Evolutionary conservation across 2,797 vertebrate genomes (phyloP), one percentile per base, ranked within the genome.

Genomic region (Characodon lateralis): DNA sequence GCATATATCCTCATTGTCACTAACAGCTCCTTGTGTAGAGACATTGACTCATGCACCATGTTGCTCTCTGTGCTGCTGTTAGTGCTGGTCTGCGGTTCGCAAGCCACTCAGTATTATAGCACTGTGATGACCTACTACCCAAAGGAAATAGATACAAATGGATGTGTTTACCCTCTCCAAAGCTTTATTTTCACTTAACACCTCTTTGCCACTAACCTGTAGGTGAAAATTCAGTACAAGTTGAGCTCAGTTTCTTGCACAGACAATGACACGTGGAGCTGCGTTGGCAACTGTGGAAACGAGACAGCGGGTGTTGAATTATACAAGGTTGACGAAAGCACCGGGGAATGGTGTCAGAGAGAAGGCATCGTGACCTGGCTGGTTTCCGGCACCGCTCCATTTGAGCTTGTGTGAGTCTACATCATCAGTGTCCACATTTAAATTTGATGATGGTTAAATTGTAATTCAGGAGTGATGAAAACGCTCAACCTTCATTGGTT

Each of bases 191-290:
- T 0, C 1, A 22, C 0, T 22, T 26, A 55, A 76, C 41, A 24
- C 5, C 35, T 31, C n/a, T 13, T 80, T 6, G 4, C 0, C 72
- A 24, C 70, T 2, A 55, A 0, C 13, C 6, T 12, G 0, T 9
- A 94, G 93, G 89, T 93, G 73, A 73, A 68, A 0, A 0, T 89
- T 39, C 77, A 81, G 12, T 88, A 86, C 2, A 90, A 91, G 10
- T 0, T 83, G 2, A 68, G 14, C 41, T 76, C 50, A 16, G 12
- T 1, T 0, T 4, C 56, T 6, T 75, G 72, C 0, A 3, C 24
- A 13, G 0, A 24, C 3, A 2, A 0, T 3, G 2, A 35, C 16
- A 18, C 0, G 0, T 77, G 74, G 70, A 2, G 0, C 0, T 77
- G 79, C 2, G 1, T 0, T 3, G 61, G 7, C 2, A 46, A 50